These are phyloP conservation scores for Trachelus iudaicus DNA, from an alignment of 2,888 invertebrate species.

Conservation along the genomic window DNA sequence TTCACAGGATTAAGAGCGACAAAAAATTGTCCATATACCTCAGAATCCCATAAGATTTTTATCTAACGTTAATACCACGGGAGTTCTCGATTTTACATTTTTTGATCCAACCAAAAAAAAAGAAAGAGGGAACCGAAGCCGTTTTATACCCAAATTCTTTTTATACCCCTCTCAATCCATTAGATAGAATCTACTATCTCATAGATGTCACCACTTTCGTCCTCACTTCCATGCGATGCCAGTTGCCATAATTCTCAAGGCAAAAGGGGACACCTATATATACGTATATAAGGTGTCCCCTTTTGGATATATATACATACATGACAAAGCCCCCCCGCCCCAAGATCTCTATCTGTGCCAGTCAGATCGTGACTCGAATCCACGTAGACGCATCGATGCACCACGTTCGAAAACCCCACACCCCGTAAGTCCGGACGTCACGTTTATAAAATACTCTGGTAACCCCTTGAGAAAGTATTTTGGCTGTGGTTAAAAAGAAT, in stretches of 20 bases:
- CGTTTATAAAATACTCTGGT: not conserved
- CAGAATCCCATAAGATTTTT: not conserved
- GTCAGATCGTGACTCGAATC: not conserved
- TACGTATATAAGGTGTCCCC: not conserved
- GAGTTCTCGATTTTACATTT: not conserved
- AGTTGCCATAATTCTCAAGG: not conserved
- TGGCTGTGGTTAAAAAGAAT: not conserved
- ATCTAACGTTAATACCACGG: not conserved
- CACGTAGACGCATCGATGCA: not conserved
- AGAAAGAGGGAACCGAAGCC: not conserved
- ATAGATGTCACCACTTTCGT: not conserved
- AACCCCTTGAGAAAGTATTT: not conserved
- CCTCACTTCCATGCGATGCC: not conserved
- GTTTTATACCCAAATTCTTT: not conserved
- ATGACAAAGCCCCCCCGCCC: not conserved
- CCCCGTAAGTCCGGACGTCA: not conserved
- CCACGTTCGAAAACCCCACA: not conserved
- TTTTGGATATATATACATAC: no score
- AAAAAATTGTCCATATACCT: not conserved
- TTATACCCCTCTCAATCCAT: not conserved
- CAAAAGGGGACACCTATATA: not conserved
- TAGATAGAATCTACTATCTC: not conserved
- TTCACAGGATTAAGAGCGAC: not conserved
- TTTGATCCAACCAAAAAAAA: not conserved
- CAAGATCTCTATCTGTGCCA: not conserved